Base-by-base conservation (phyloP, 2,113 vertebrate genomes). In the Alethe castanea region DNA sequence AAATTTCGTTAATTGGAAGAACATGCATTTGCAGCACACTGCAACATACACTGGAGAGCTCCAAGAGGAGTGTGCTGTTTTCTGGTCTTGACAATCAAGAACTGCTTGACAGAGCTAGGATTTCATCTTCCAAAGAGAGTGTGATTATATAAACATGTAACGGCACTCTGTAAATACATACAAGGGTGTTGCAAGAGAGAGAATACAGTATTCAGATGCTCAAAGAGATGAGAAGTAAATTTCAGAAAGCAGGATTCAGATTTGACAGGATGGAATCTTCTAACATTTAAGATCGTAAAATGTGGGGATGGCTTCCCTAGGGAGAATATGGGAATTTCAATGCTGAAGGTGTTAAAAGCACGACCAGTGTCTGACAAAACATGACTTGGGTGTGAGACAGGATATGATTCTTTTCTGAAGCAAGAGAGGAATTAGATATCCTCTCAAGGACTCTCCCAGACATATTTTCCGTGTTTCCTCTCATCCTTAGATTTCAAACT, bases 1-100 rank as follows among this genome's bases (percentile, higher is more conserved):
- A 90, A 90, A 92, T 81, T 71, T 67, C 5, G 13, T 92, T 90
- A 90, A 86, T 83, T 81, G 84, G 67, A 80, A 78, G 79, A 88
- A 74, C 76, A 90, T 22, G 53, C 9, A 40, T 74, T 82, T 83
- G 54, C 50, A 82, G 71, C 47, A 64, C 70, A 47, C 52, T 56
- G 42, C 35, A 81, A 40, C 40, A 57, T 25, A 4, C 14, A 59
- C 19, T 47, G 44, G 62, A 77, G 76, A 67, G 4, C 23, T 92
- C 28, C 70, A 69, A 60, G 66, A 91, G 31, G 28, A 84, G 36
- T 90, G 20, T 29, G 31, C 15, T 50, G 28, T 65, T 88, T 77
- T 45, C 54, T 50, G 53, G 64, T 57, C 59, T 62, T 77, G 62
- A 64, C 48, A 64, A 35, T 56, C 53, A 85, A 60, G 36, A 81